Conservation (phyloP, 2,113 vertebrate genomes). For the Pseudopodoces humilis region DNA sequence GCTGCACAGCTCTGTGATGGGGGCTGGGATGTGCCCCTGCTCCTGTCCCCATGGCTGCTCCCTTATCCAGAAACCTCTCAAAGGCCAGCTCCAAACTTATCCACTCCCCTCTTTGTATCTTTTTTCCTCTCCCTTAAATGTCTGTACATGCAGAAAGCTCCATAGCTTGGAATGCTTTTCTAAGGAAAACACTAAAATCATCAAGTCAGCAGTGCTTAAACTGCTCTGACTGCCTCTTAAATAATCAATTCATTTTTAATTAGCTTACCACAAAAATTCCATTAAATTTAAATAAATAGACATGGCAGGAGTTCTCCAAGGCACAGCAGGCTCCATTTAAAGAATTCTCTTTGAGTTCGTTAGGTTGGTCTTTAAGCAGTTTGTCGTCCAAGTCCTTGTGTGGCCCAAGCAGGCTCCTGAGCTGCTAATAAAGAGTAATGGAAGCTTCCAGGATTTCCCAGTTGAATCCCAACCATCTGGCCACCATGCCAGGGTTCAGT, state of each 20-base stretch:
- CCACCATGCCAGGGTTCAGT: not conserved
- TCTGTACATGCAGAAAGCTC: not conserved
- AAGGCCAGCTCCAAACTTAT: accelerated
- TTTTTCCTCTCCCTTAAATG: not conserved
- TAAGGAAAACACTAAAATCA: constrained; percentile 49
- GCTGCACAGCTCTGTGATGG: not conserved
- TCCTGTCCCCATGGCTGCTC: not conserved
- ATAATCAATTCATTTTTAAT: constrained; percentile 68
- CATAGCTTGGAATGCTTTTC: not conserved
- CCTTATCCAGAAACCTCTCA: not conserved
- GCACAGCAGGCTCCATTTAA: constrained; percentile 45
- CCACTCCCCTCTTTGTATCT: not conserved
- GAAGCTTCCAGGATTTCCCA: not conserved
- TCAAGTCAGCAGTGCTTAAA: constrained; percentile 56
- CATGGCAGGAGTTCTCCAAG: constrained; percentile 60
- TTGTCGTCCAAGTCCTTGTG: constrained; percentile 14
- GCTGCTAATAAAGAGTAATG: not conserved
- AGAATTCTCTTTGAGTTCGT: constrained; percentile 59
- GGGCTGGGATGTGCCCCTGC: not conserved
- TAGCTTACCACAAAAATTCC: constrained; percentile 63
- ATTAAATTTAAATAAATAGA: constrained; percentile 66
- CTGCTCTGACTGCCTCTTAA: constrained; percentile 60
- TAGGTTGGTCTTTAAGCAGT: constrained; percentile 51
- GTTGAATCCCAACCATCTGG: not conserved
- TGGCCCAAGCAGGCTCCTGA: constrained; percentile 23